Percentiles rank a stretch among this genome's conserved stretches.
phyloP scores from a whole-genome alignment of 2,113 vertebrate genomes.

The Cochlearius cochlearius region DNA sequence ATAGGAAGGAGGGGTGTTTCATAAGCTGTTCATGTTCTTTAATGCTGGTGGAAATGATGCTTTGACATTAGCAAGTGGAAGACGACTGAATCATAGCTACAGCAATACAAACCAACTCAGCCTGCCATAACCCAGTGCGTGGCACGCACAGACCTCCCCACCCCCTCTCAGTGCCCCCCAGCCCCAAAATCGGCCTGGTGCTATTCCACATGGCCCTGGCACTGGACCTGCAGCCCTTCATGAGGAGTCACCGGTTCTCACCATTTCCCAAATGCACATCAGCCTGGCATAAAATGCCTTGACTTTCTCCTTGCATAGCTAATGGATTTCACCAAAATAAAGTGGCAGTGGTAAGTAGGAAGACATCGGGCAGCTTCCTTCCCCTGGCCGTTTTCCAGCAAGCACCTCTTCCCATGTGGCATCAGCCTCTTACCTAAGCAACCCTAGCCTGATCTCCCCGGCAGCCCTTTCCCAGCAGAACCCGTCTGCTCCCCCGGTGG shows the following conservation, averaged over 20 bases:
- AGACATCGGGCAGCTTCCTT: not conserved
- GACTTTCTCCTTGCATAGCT: not conserved
- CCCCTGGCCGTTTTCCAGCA: not conserved
- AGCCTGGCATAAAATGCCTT: not conserved
- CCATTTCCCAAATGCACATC: not conserved
- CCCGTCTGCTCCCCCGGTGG: not conserved
- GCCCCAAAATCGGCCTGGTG: not conserved
- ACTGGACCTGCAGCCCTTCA: not conserved
- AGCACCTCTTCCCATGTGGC: not conserved
- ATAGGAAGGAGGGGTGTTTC: not conserved
- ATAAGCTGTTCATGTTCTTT: not conserved
- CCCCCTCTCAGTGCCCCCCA: not conserved
- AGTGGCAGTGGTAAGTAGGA: not conserved
- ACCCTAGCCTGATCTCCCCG: not conserved
- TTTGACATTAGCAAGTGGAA: not conserved
- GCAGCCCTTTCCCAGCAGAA: not conserved
- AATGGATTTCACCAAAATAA: not conserved
- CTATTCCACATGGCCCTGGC: not conserved
- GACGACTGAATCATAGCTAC: not conserved
- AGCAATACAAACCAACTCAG: not conserved
- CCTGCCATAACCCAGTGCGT: not conserved
- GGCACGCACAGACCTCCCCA: not conserved
- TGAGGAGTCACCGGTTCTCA: not conserved
- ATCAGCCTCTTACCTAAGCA: not conserved
- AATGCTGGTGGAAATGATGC: not conserved